Evolutionary conservation across 2,113 vertebrate genomes (phyloP).

Genomic region (Hippocampus barbouri): DNA sequence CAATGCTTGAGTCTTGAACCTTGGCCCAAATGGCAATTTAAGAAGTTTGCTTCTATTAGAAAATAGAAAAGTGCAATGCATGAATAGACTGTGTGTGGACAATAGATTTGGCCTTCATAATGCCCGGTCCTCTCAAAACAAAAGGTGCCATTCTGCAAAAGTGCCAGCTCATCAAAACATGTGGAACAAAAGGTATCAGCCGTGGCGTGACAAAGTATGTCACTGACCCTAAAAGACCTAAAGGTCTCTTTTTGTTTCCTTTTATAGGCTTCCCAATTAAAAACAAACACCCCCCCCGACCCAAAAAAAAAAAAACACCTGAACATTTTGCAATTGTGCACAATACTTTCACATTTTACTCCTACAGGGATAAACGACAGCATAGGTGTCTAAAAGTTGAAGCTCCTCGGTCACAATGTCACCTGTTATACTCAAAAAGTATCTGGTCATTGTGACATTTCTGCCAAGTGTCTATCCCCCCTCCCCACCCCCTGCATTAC

Average conservation of each 20-base stretch:
- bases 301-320: too few relatives aligned
- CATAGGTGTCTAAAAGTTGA: background rate
- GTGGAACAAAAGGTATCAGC: slow-evolving; percentile 49
- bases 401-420: background rate
- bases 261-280: slow-evolving; percentile 40
- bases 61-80: slow-evolving; percentile 13
- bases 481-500: background rate
- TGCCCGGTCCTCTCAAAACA: slow-evolving; percentile 53
- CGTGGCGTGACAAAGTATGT: slow-evolving; percentile 56
- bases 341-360: too few relatives aligned
- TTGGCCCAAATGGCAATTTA: background rate
- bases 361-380: background rate
- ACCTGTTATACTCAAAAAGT: background rate
- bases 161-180: slow-evolving; percentile 46
- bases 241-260: slow-evolving; percentile 27
- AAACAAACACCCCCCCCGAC: too few relatives aligned
- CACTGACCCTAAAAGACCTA: slow-evolving; percentile 54
- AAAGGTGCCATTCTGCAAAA: slow-evolving; percentile 60
- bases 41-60: background rate
- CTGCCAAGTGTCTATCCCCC: background rate
- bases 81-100: slow-evolving; percentile 32
- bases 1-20: background rate
- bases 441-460: background rate
- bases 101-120: slow-evolving; percentile 10
- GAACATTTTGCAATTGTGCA: too few relatives aligned